Conservation (phyloP, 2,113 vertebrate species). For the Corythaixoides concolor region DNA sequence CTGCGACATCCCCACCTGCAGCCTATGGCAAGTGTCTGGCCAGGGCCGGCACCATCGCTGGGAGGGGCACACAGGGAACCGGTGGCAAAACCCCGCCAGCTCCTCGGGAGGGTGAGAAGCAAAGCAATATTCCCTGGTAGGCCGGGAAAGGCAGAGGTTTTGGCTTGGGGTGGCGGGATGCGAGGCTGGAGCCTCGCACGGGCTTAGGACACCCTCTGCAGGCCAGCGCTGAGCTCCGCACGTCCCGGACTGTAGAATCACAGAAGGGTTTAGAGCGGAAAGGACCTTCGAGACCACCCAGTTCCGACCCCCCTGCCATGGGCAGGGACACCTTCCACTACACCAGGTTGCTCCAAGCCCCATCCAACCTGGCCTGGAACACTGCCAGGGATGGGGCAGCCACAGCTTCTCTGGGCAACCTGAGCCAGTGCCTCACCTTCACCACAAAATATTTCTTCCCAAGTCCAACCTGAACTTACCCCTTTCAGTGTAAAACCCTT, state of each 20-base stretch:
- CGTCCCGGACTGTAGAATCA: rapidly evolving
- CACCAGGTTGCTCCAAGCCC: rapidly evolving
- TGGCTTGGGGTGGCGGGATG: background rate
- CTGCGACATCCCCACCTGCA: rapidly evolving
- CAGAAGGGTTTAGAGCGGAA: rapidly evolving
- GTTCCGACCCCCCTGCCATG: rapidly evolving
- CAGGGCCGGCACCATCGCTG: rapidly evolving
- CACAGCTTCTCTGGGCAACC: background rate
- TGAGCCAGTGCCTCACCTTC: rapidly evolving
- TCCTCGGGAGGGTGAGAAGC: background rate
- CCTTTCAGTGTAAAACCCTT: background rate
- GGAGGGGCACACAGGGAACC: background rate
- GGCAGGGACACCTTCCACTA: background rate
- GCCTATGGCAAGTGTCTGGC: rapidly evolving
- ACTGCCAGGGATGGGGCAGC: background rate
- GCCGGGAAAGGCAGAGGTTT: background rate
- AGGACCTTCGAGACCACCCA: rapidly evolving
- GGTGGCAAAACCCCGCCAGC: background rate
- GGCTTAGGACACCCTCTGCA: constrained; percentile 60
- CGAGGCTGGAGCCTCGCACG: background rate
- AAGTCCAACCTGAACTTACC: background rate
- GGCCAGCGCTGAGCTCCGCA: background rate
- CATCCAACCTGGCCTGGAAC: rapidly evolving
- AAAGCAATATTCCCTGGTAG: rapidly evolving
- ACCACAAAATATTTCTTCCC: background rate